Conservation (phyloP, 2,797 vertebrate species). For the Halcyon leucocephala region DNA sequence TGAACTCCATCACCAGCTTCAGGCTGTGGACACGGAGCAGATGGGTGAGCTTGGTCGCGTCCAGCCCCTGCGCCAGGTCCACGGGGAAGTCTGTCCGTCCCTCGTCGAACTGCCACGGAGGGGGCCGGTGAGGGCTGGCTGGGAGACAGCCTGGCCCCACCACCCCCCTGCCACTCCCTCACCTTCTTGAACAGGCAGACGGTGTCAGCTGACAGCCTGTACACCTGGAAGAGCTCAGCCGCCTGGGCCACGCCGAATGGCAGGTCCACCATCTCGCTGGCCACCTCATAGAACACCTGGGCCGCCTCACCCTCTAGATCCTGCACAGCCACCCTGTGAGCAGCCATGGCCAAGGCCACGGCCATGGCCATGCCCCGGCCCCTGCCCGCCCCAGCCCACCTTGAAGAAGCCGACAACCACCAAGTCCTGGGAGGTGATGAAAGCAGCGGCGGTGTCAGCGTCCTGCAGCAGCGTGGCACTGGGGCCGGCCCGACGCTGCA, state of each 20-base stretch:
- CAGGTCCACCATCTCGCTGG: slow-evolving; percentile 73
- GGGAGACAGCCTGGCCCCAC: neutral
- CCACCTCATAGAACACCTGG: slow-evolving; percentile 77
- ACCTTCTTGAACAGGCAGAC: slow-evolving; percentile 93
- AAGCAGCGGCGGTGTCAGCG: slow-evolving; percentile 11
- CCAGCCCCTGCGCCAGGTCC: slow-evolving; percentile 76
- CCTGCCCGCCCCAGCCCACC: slow-evolving; percentile 34
- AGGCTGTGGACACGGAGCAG: slow-evolving; percentile 87
- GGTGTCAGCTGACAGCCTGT: slow-evolving; percentile 76
- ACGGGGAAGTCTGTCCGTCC: slow-evolving; percentile 82
- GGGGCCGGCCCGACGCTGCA: slow-evolving; percentile 80
- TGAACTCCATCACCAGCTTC: slow-evolving; percentile 87
- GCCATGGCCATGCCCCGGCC: fast-evolving
- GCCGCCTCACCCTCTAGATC: slow-evolving; percentile 77
- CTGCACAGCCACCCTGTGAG: slow-evolving; percentile 34
- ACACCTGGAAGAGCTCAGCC: slow-evolving; percentile 83
- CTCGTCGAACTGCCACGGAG: slow-evolving; percentile 84
- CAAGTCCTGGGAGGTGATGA: slow-evolving; percentile 76
- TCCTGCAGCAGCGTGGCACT: slow-evolving; percentile 74
- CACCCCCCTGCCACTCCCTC: neutral
- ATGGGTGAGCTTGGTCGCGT: slow-evolving; percentile 69
- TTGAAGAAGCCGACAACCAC: slow-evolving; percentile 89
- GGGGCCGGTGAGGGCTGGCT: neutral
- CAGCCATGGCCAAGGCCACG: fast-evolving
- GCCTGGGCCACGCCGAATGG: slow-evolving; percentile 82